Base-by-base conservation (phyloP, 1,140 invertebrate genomes). In the Contarinia nasturtii region DNA sequence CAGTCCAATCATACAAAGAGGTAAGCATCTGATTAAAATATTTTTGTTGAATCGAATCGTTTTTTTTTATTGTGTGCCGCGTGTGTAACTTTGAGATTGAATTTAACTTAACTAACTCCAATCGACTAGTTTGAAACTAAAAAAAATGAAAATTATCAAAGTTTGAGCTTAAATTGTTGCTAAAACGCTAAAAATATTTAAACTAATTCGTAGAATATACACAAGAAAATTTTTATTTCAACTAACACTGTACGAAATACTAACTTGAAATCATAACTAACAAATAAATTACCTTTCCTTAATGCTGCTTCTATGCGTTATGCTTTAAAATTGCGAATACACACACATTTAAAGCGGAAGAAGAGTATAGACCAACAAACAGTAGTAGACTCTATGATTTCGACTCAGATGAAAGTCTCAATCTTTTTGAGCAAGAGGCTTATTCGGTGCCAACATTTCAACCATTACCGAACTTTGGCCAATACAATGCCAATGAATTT, bases 1-100 rank as follows among this genome's bases (percentile, higher is more conserved):
- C 8, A 86, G 82, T 64, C 76, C 89, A 55, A 74, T 86, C 55
- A 77, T 86, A 70, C 72, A 75, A 56, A 75, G 86, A 79, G 82
- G 83, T 86, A 70, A 67, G 68, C 15, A 17, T 38, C 12, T 12
- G 12, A n/a, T 38, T 3, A 17, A 3, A 38, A 7, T 14, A n/a
- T 38, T 8, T 34, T 34, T 34, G 7, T 40, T 40, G 8, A 11
- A 42, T 42, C 18, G 15, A 38, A 38, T 38, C 3, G 4, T 5
- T 17, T 42, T 42, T 5, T 4, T 42, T 42, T 7, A n/a, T 38
- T 17, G 17, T 38, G 36, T 38, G 12, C 36, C 36, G 14, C 17
- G 36, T n/a, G 14, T 17, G 17, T 38, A 5, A 38, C 3, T 17
- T n/a, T 14, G 14, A n/a, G 12, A 38, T 14, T 7, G 12, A 38